phyloP scores from a whole-genome alignment of 2,888 invertebrate genomes.

The Agrotis segetum region DNA sequence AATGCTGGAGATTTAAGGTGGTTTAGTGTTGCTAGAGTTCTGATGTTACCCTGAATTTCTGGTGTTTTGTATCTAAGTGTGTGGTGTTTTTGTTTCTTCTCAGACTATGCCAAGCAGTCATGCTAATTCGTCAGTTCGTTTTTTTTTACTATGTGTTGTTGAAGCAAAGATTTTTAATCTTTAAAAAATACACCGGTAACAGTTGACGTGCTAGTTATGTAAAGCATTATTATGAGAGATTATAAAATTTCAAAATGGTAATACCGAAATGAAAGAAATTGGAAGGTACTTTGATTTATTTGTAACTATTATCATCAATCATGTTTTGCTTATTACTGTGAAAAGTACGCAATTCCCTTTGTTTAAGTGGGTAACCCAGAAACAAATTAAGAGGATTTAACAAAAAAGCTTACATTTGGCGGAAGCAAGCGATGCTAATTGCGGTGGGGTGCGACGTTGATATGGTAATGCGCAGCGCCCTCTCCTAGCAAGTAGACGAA shows the following conservation, averaged over 20 bases:
- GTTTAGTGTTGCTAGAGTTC: constrained; percentile 46
- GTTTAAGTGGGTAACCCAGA: constrained; percentile 61
- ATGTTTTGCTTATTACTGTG: background rate
- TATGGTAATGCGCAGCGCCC: constrained; percentile 80
- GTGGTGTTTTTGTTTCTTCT: background rate
- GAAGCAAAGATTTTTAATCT: background rate
- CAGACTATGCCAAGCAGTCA: background rate
- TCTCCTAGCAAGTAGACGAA: constrained; percentile 75
- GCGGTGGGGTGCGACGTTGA: constrained; percentile 65
- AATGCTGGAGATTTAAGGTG: constrained; percentile 72
- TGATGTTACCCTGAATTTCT: constrained; percentile 12
- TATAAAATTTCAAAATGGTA: background rate
- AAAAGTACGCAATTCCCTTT: background rate
- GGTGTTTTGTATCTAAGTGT: background rate
- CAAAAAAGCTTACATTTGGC: constrained; percentile 79
- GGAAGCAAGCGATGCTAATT: constrained; percentile 83
- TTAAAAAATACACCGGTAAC: background rate
- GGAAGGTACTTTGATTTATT: too few relatives aligned
- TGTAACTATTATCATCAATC: too few relatives aligned
- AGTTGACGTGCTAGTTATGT: background rate
- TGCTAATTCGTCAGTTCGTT: background rate
- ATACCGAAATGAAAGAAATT: too few relatives aligned
- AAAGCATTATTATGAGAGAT: background rate
- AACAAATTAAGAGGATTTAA: constrained; percentile 81
- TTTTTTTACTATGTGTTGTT: background rate